Conservation (phyloP, 2,797 vertebrate genomes). For the Paratrypauchen microcephalus region DNA sequence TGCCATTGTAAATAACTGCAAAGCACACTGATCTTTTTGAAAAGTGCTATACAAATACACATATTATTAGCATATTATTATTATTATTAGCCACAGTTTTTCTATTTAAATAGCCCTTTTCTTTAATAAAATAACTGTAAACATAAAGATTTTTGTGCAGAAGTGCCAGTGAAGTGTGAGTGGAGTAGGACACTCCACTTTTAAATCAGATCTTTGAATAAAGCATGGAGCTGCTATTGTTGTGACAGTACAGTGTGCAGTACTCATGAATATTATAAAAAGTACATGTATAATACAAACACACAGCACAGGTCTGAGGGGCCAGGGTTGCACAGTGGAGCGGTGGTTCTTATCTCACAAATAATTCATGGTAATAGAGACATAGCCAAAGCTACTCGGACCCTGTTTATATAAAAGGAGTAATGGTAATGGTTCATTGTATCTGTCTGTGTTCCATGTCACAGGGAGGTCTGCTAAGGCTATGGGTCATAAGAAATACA, state of each 20-base stretch:
- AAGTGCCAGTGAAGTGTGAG: background rate
- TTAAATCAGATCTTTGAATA: background rate
- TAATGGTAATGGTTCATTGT: background rate
- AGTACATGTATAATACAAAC: constrained; percentile 17
- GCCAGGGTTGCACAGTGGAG: background rate
- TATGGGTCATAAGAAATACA: constrained; percentile 17
- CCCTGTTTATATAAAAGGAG: constrained; percentile 18
- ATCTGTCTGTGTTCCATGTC: constrained; percentile 16
- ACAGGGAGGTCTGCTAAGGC: constrained; percentile 16
- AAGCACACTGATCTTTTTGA: too few relatives aligned
- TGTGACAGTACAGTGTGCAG: background rate
- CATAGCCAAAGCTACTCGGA: constrained; percentile 17
- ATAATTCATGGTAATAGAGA: constrained; percentile 38
- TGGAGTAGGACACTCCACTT: background rate
- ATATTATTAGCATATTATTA: too few relatives aligned
- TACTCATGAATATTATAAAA: background rate
- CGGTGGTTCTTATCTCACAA: constrained; percentile 12
- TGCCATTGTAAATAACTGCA: too few relatives aligned
- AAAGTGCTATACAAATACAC: background rate
- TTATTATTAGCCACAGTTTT: background rate
- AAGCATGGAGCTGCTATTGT: background rate
- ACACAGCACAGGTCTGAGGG: background rate
- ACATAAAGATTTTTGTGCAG: background rate
- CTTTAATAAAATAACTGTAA: background rate
- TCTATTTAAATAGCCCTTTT: background rate